Conservation (phyloP, 2,113 vertebrate genomes). For the Dipodomys ordii region DNA sequence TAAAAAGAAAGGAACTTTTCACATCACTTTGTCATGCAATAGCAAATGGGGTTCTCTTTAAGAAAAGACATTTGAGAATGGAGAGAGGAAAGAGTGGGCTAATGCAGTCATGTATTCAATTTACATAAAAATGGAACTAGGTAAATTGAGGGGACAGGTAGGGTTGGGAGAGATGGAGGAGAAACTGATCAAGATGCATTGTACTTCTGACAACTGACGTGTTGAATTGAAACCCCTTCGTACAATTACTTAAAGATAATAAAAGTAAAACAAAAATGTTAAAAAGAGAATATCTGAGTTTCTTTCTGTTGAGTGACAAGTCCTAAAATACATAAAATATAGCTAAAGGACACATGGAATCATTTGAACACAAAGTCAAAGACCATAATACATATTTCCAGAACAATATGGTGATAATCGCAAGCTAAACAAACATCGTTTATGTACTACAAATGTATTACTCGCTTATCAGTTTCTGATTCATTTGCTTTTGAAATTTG, state of each 20-base stretch:
- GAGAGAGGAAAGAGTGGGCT: no score
- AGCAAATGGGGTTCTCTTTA: background rate
- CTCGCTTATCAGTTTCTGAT: constrained; percentile 81
- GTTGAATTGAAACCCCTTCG: no score
- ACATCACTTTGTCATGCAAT: constrained; percentile 31
- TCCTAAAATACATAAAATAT: constrained; percentile 13
- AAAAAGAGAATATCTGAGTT: constrained; percentile 46
- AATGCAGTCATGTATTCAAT: no score
- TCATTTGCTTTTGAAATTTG: constrained; percentile 82
- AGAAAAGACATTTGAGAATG: no score
- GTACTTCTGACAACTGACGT: no score
- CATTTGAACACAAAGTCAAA: constrained; percentile 55
- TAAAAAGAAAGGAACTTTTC: background rate
- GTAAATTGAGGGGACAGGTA: no score
- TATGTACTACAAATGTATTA: constrained; percentile 77
- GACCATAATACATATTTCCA: constrained; percentile 59
- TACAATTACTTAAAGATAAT: no score
- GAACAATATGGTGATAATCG: constrained; percentile 60
- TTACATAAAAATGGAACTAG: no score
- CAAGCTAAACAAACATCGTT: constrained; percentile 73
- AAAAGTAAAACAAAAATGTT: background rate
- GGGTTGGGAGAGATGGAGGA: no score
- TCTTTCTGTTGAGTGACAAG: constrained; percentile 28
- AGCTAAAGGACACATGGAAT: constrained; percentile 17
- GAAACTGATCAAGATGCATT: no score